A percentile compares a stretch with the other conserved stretches of the same genome.
phyloP scores from a whole-genome alignment of 2,113 vertebrate genomes.

The Prochilodus magdalenae region DNA sequence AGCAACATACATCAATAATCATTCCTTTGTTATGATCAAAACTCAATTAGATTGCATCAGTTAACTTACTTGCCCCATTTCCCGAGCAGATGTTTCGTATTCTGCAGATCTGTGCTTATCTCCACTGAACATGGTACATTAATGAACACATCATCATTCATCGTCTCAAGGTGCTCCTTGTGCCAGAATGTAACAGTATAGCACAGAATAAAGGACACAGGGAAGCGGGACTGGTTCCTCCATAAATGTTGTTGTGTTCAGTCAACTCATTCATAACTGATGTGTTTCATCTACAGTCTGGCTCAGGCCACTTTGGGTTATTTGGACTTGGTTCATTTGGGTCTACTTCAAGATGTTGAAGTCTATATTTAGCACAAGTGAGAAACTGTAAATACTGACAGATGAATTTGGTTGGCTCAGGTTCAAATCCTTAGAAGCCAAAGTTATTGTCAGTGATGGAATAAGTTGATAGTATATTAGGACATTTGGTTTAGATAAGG shows the following conservation, averaged over 20 bases:
- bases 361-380: background rate
- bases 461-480: no score
- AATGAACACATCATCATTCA: no score
- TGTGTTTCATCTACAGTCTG: background rate
- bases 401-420: no score
- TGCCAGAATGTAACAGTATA: background rate
- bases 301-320: background rate
- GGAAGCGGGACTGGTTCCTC: background rate
- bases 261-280: background rate
- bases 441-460: no score
- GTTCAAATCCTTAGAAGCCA: no score
- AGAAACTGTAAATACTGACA: no score
- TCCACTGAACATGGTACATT: no score
- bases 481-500: no score
- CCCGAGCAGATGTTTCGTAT: background rate
- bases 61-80: background rate
- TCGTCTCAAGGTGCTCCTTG: background rate
- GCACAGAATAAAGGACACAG: background rate
- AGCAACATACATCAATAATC: background rate
- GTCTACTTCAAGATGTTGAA: background rate
- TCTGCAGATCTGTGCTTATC: no score
- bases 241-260: background rate
- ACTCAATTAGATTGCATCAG: background rate
- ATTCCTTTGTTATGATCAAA: background rate
- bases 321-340: background rate